Percentiles rank a stretch among this genome's conserved stretches.
Evolutionary conservation across 2,113 vertebrate species (phyloP).

Genomic region (Paramormyrops kingsleyae): DNA sequence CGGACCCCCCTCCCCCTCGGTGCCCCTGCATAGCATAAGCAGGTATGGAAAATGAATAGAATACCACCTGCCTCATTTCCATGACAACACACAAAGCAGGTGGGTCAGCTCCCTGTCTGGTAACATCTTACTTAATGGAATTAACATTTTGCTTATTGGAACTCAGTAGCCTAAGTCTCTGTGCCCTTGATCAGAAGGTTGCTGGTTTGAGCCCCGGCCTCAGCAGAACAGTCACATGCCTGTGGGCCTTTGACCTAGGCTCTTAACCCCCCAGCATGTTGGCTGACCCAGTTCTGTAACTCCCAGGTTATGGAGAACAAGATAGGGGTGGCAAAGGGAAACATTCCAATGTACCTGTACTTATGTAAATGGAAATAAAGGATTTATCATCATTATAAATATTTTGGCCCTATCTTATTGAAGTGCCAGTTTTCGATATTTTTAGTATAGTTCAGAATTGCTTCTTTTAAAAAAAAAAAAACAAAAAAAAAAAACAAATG

Average conservation of each 20-base stretch:
- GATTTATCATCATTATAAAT: background rate
- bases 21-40: background rate
- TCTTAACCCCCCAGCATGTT: background rate
- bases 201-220: background rate
- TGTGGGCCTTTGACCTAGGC: too few relatives aligned
- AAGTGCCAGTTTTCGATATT: background rate
- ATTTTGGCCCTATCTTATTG: background rate
- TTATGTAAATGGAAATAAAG: background rate
- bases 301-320: background rate
- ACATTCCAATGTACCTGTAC: background rate
- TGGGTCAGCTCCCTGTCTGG: background rate
- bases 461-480: background rate
- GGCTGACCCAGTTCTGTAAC: background rate
- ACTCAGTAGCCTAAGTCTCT: background rate
- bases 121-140: background rate
- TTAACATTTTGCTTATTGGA: background rate
- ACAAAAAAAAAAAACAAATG: too few relatives aligned
- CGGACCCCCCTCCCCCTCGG: background rate
- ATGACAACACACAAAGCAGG: background rate
- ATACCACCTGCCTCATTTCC: background rate
- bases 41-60: background rate
- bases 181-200: background rate
- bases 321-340: background rate
- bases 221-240: too few relatives aligned
- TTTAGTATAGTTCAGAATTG: background rate